Conservation (phyloP, 2,888 invertebrate genomes). For the Heliconius charithonia region DNA sequence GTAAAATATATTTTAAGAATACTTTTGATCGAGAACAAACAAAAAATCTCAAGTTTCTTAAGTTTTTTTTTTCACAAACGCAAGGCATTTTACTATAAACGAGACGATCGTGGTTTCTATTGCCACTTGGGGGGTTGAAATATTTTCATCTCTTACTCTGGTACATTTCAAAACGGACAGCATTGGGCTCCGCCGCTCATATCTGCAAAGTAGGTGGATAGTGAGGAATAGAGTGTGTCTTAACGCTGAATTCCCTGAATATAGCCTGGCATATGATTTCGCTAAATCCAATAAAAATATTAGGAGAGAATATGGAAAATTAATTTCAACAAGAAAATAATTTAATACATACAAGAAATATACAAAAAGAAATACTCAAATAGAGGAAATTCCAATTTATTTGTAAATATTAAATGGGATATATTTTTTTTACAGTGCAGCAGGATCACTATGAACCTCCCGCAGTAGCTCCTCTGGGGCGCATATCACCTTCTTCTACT, state of each 20-base stretch:
- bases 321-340: neutral
- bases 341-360: neutral
- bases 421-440: too few species aligned
- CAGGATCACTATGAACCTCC: too few species aligned
- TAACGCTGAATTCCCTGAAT: neutral
- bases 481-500: too few species aligned
- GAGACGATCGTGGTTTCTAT: neutral
- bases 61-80: neutral
- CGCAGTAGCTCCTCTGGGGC: too few species aligned
- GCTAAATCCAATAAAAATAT: neutral
- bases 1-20: neutral
- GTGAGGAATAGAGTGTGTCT: neutral
- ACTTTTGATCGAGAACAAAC: neutral
- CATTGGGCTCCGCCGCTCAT: too few species aligned
- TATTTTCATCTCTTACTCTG: too few species aligned
- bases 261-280: neutral
- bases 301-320: neutral
- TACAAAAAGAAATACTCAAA: neutral
- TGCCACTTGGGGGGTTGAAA: too few species aligned
- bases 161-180: neutral
- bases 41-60: neutral
- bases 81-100: neutral
- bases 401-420: too few species aligned
- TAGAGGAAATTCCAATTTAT: too few species aligned
- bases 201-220: too few species aligned